Conservation (phyloP, 2,888 invertebrate species). For the Eupeodes latifasciatus region DNA sequence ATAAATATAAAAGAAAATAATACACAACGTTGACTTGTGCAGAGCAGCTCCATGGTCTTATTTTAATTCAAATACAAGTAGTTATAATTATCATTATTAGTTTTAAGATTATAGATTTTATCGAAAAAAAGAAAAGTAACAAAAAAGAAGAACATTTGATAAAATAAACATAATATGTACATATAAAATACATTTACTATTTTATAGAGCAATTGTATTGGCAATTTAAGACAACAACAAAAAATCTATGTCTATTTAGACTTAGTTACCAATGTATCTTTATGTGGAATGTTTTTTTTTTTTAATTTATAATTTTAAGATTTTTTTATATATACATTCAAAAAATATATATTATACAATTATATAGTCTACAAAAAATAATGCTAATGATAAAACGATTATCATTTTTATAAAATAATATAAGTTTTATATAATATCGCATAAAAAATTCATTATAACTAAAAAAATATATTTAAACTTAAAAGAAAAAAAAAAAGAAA, state of each 20-base stretch:
- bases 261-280: conserved; percentile 38
- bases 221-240: conserved; percentile 51
- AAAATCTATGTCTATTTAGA: conserved; percentile 24
- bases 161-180: conserved; percentile 45
- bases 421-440: conserved; percentile 67
- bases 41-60: conserved; percentile 40
- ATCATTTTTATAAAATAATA: conserved; percentile 52
- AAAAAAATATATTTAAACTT: conserved; percentile 27
- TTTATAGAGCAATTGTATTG: conserved; percentile 55
- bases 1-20: conserved; percentile 43
- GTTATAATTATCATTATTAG: conserved; percentile 60
- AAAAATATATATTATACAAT: conserved; percentile 28
- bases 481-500: conserved; percentile 13
- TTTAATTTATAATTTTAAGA: conserved; percentile 12
- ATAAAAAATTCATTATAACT: conserved; percentile 22
- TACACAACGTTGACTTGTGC: conserved; percentile 56
- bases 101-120: conserved; percentile 72
- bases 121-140: conserved; percentile 37
- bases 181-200: conserved; percentile 68
- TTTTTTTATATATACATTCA: conserved; percentile 37
- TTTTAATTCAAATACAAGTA: conserved; percentile 63
- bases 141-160: background rate
- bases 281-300: conserved; percentile 38
- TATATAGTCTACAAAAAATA: conserved; percentile 10
- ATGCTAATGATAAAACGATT: conserved; percentile 47